A percentile compares a stretch with the other conserved stretches of the same genome.
Evolutionary conservation across 1,140 invertebrate genomes (phyloP).

Genomic region (Drosophila nebulosa): DNA sequence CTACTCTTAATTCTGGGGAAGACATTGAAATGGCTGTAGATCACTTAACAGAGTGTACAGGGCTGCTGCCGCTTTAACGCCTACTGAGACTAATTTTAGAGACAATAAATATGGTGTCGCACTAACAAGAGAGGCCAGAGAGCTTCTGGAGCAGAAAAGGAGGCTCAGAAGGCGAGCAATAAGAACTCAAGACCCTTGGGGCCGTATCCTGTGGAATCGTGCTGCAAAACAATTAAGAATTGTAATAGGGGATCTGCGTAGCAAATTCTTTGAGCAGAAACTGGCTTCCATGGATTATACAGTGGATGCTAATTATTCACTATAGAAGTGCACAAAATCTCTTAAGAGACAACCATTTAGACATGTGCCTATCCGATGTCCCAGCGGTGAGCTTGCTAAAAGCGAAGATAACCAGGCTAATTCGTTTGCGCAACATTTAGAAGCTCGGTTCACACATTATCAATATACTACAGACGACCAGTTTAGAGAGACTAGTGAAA

Average conservation of each 20-base stretch:
- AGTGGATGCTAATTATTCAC: slow-evolving; percentile 15
- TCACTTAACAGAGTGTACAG: slow-evolving; percentile 13
- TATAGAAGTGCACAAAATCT: slow-evolving; percentile 12
- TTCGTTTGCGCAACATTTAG: too few species aligned
- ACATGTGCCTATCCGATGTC: too few species aligned
- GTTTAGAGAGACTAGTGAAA: too few species aligned
- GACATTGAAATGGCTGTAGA: slow-evolving; percentile 19
- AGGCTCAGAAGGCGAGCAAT: background rate
- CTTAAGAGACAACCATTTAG: too few species aligned
- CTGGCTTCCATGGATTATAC: too few species aligned
- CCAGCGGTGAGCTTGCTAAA: too few species aligned
- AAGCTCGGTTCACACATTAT: too few species aligned
- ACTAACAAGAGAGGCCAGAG: background rate
- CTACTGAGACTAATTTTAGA: background rate
- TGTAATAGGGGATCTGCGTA: background rate
- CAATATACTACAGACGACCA: too few species aligned
- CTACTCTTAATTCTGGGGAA: background rate
- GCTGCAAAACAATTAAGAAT: background rate
- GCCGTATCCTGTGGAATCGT: background rate
- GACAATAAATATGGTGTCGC: background rate
- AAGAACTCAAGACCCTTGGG: background rate
- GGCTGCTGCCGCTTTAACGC: background rate
- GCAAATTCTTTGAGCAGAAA: slow-evolving; percentile 17
- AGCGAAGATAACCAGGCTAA: too few species aligned
- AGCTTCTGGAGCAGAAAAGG: background rate